phyloP scores from a whole-genome alignment of 2,888 invertebrate species.

The Rhodophaea formosa region DNA sequence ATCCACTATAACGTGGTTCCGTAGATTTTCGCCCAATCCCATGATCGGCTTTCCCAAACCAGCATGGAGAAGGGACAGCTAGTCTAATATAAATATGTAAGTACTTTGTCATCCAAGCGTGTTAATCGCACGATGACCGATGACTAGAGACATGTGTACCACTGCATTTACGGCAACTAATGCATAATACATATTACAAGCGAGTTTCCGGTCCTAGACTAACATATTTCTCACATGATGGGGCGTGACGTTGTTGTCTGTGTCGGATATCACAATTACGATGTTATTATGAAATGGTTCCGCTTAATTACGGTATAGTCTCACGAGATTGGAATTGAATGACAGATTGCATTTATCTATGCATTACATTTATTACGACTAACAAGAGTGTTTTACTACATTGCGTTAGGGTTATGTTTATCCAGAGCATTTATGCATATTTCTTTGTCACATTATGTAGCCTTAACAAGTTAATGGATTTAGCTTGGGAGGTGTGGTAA shows the following conservation, averaged over 20 bases:
- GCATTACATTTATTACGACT: neutral
- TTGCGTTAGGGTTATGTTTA: no score
- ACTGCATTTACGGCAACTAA: conserved; percentile 23
- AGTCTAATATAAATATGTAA: no score
- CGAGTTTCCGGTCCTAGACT: conserved; percentile 28
- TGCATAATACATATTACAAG: conserved; percentile 20
- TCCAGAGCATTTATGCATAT: no score
- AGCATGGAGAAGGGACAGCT: no score
- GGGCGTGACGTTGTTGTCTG: conserved; percentile 37
- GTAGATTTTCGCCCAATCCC: no score
- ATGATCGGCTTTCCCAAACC: no score
- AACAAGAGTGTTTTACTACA: neutral
- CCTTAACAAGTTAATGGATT: no score
- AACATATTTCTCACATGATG: conserved; percentile 46
- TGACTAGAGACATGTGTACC: neutral
- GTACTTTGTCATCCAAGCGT: neutral
- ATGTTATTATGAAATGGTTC: conserved; percentile 38
- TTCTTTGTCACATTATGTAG: no score
- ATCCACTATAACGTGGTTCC: no score
- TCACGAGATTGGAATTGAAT: conserved; percentile 44
- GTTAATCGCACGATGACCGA: neutral
- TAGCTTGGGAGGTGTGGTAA: no score
- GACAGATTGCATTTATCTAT: conserved; percentile 14
- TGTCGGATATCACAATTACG: conserved; percentile 41
- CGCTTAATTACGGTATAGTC: conserved; percentile 31